Conservation (phyloP, 2,797 vertebrate species). For the Myripristis jacobus region DNA sequence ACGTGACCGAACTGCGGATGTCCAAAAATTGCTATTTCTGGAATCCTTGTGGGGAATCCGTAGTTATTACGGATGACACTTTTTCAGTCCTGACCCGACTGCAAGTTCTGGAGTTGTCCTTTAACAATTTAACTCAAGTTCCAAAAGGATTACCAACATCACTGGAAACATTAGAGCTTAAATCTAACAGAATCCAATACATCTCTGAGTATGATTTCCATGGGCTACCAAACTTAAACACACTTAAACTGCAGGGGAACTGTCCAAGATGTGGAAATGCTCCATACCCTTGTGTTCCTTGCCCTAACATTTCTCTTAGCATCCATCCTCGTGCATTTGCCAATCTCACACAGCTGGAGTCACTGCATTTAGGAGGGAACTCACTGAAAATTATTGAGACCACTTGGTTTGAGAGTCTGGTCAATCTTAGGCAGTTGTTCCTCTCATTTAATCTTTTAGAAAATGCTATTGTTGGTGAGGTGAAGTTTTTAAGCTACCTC, state of each 20-base stretch:
- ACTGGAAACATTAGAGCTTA: slow-evolving; percentile 81
- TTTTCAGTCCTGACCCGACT: slow-evolving; percentile 84
- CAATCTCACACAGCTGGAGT: slow-evolving; percentile 76
- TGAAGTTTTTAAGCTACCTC: slow-evolving; percentile 81
- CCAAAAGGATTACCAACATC: slow-evolving; percentile 84
- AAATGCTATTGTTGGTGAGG: slow-evolving; percentile 77
- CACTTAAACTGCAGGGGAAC: slow-evolving; percentile 91
- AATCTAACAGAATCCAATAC: slow-evolving; percentile 84
- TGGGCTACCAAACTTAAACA: slow-evolving; percentile 79
- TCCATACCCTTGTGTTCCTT: slow-evolving; percentile 89
- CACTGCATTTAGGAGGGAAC: slow-evolving; percentile 89
- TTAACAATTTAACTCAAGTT: slow-evolving; percentile 88
- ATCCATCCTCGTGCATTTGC: slow-evolving; percentile 88
- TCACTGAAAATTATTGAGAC: slow-evolving; percentile 81
- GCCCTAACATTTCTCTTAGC: slow-evolving; percentile 79
- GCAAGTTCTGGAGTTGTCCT: slow-evolving; percentile 84
- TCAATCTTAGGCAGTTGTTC: slow-evolving; percentile 82
- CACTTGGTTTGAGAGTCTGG: slow-evolving; percentile 86
- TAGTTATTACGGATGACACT: slow-evolving; percentile 75
- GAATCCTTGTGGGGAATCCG: slow-evolving; percentile 84
- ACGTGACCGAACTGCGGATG: slow-evolving; percentile 83
- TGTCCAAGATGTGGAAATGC: slow-evolving; percentile 92
- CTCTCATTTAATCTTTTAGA: slow-evolving; percentile 89
- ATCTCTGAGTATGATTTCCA: slow-evolving; percentile 85
- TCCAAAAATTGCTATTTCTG: slow-evolving; percentile 90